These are phyloP conservation scores for Mimumesa dahlbomi DNA, from an alignment of 2,888 invertebrate genomes.

Conservation along the genomic window DNA sequence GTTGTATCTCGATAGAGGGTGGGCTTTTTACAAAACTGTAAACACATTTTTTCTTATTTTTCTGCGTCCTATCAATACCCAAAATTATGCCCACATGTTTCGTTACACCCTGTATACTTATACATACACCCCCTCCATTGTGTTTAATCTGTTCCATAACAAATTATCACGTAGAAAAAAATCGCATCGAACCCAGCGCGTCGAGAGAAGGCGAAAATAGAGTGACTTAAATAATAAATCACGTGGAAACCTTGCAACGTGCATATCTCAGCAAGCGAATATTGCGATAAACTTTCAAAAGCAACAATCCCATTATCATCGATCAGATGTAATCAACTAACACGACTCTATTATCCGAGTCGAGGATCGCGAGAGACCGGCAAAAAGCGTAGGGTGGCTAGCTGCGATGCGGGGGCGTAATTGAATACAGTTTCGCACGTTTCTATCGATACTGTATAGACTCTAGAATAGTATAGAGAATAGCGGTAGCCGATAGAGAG, in stretches of 20 bases:
- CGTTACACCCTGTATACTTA: too few relatives aligned
- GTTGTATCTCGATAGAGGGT: too few relatives aligned
- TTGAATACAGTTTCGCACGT: conserved; percentile 8
- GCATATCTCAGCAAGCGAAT: background rate
- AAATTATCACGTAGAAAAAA: background rate
- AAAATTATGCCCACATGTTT: too few relatives aligned
- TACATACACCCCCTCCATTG: too few relatives aligned
- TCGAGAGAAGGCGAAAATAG: background rate
- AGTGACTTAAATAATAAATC: background rate
- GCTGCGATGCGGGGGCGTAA: conserved; percentile 15
- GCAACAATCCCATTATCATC: conserved; percentile 24
- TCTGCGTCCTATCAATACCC: too few relatives aligned
- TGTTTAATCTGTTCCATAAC: background rate
- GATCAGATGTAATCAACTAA: conserved; percentile 11
- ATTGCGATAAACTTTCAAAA: conserved; percentile 6
- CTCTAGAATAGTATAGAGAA: too few relatives aligned
- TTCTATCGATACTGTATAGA: too few relatives aligned
- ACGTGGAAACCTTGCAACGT: conserved; percentile 15
- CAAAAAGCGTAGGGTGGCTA: conserved; percentile 2
- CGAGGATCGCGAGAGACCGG: background rate
- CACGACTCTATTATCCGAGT: background rate
- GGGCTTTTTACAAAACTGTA: too few relatives aligned
- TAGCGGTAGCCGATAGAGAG: conserved; percentile 12
- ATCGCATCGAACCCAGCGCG: background rate
- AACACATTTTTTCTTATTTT: too few relatives aligned